Evolutionary conservation across 2,797 vertebrate species (phyloP), one percentile per base, ranked within the genome.

Genomic region (Tachyglossus aculeatus): DNA sequence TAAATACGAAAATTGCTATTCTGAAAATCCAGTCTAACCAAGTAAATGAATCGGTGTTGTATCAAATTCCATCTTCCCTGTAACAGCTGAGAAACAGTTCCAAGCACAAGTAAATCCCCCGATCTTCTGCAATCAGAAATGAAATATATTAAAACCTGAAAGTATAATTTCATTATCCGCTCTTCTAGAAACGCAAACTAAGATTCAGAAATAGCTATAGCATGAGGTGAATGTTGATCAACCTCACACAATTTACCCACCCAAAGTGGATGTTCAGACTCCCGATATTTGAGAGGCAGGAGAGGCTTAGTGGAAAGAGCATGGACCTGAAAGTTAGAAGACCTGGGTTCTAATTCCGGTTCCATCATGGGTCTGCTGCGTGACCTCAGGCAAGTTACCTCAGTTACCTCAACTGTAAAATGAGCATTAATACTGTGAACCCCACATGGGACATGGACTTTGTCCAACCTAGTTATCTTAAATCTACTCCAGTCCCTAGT

Each of bases 1-100:
- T 87, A 90, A 89, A 89, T 77, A 88, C 67, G 82, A 75, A 89
- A 88, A 83, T 76, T 80, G 40, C 74, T 88, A 85, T 85, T 82
- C 54, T 84, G 60, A 88, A 92, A 88, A 88, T 87, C 55, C 1
- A 0, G 27, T 74, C 60, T 74, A 86, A 87, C 82, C 82, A 88
- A 88, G 66, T 73, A 87, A 88, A 88, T 81, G 72, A 73, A 71
- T 24, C 57, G 65, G 45, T 74, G 43, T 53, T 69, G 44, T 72
- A 84, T 70, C 68, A 82, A 86, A 82, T 83, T 83, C 64, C 19
- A 41, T 84, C 62, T 78, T 73, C 48, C 67, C 44, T 60, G 21
- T 75, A 47, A 64, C 67, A 68, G 57, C 38, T 80, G 53, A 84
- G 58, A 65, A 71, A 70, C 4, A 74, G 29, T 78, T 78, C 32